Evolutionary conservation across 2,888 invertebrate species (phyloP).

Genomic region (Hirtodrosophila alboralis): DNA sequence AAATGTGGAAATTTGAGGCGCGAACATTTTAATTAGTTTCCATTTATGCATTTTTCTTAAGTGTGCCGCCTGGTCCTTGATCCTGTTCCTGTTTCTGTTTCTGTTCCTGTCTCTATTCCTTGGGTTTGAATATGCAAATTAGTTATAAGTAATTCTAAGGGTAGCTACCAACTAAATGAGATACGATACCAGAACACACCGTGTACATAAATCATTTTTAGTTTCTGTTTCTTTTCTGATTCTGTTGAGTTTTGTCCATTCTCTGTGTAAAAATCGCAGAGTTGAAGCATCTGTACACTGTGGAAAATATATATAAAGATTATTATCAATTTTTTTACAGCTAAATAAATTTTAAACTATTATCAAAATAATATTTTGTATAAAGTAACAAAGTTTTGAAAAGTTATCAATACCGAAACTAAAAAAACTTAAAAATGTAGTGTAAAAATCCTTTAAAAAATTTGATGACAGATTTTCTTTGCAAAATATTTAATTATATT

Average conservation of each 20-base stretch:
- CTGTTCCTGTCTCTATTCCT: too few relatives aligned
- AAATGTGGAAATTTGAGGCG: conserved; percentile 73
- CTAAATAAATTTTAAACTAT: too few relatives aligned
- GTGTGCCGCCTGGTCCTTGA: conserved; percentile 43
- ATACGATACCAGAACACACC: conserved; percentile 28
- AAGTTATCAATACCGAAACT: too few relatives aligned
- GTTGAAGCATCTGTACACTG: conserved; percentile 1
- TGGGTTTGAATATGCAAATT: conserved; percentile 65
- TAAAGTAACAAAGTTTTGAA: too few relatives aligned
- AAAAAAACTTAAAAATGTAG: too few relatives aligned
- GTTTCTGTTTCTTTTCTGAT: conserved; percentile 16
- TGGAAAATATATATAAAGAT: too few relatives aligned
- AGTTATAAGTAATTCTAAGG: conserved; percentile 50
- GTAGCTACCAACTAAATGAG: conserved; percentile 16
- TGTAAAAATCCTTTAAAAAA: too few relatives aligned
- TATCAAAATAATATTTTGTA: too few relatives aligned
- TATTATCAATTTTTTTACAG: too few relatives aligned
- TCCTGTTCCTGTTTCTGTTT: conserved; percentile 6
- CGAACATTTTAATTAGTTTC: conserved; percentile 83
- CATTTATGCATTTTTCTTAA: conserved; percentile 67
- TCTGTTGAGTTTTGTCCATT: background rate
- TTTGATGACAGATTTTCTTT: too few relatives aligned
- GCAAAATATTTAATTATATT: too few relatives aligned
- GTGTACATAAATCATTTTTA: conserved; percentile 67
- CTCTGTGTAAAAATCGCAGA: conserved; percentile 1